Evolutionary conservation across 2,113 vertebrate genomes (phyloP).

Genomic region (Micronycteris hirsuta): DNA sequence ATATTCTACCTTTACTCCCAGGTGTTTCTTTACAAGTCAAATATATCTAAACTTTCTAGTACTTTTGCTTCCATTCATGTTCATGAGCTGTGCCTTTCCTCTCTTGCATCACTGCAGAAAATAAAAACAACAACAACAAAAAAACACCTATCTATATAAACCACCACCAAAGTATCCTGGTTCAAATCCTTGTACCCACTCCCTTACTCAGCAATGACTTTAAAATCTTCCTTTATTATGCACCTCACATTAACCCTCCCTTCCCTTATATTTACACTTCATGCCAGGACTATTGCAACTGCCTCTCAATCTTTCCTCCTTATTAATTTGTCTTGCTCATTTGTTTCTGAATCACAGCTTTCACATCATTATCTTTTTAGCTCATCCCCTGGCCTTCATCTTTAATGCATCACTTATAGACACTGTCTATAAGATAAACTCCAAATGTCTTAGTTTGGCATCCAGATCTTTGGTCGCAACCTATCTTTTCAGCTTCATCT

Average conservation of each 20-base stretch:
- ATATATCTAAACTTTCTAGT: not conserved
- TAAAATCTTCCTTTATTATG: not conserved
- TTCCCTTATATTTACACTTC: not conserved
- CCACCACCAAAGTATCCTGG: not conserved
- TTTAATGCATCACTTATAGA: not conserved
- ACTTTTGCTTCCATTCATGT: not conserved
- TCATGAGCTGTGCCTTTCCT: not conserved
- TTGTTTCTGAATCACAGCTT: not conserved
- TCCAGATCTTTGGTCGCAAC: not conserved
- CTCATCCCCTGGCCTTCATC: not conserved
- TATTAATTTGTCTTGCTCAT: not conserved
- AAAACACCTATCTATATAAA: not conserved
- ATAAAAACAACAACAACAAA: not conserved
- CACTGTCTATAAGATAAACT: not conserved
- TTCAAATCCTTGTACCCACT: not conserved
- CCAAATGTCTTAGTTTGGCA: not conserved
- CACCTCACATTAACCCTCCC: not conserved
- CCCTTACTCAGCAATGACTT: not conserved
- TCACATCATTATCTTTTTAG: not conserved
- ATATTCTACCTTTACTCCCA: not conserved
- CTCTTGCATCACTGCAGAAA: not conserved
- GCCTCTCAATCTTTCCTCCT: not conserved
- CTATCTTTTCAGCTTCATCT: not conserved
- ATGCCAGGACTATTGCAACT: not conserved
- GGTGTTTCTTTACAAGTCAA: not conserved